A percentile compares a stretch with the other conserved stretches of the same genome.
Evolutionary conservation across 1,140 invertebrate genomes (phyloP).

Genomic region (Mactra quadrangularis): DNA sequence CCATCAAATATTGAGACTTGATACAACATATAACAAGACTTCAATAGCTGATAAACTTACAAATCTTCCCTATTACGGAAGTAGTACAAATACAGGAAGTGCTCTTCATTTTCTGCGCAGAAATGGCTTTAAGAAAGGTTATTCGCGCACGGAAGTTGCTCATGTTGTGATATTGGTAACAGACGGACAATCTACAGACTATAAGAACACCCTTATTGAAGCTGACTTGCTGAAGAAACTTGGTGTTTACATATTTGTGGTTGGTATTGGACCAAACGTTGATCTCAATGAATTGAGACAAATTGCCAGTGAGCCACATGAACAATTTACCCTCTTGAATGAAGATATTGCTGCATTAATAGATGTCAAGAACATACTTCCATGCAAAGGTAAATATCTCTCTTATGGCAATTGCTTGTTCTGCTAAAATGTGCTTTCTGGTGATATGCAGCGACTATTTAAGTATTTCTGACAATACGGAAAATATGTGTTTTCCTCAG

Average conservation of each 20-base stretch:
- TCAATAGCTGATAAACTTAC: conserved; percentile 66
- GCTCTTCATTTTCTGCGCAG: conserved; percentile 73
- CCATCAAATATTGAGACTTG: conserved; percentile 67
- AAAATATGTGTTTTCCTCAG: too few species aligned
- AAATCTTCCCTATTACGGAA: conserved; percentile 70
- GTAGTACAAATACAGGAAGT: conserved; percentile 76
- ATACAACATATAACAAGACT: conserved; percentile 64
- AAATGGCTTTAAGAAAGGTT: conserved; percentile 58
- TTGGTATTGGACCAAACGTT: conserved; percentile 77
- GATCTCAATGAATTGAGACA: conserved; percentile 72
- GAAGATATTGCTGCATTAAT: too few species aligned
- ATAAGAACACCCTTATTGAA: conserved; percentile 65
- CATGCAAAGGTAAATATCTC: too few species aligned
- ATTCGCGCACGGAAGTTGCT: conserved; percentile 66
- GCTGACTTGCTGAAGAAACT: conserved; percentile 69
- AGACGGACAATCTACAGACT: conserved; percentile 76
- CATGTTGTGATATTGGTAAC: conserved; percentile 75
- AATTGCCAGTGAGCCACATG: conserved; percentile 77
- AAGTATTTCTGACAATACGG: too few species aligned
- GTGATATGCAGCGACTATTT: too few species aligned
- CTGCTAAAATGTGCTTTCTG: too few species aligned
- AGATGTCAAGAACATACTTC: too few species aligned
- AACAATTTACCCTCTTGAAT: conserved; percentile 69
- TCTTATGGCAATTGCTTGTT: too few species aligned
- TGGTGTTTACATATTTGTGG: conserved; percentile 76